phyloP scores from a whole-genome alignment of 2,888 invertebrate species.

The Mesorhabditis spiculigera region DNA sequence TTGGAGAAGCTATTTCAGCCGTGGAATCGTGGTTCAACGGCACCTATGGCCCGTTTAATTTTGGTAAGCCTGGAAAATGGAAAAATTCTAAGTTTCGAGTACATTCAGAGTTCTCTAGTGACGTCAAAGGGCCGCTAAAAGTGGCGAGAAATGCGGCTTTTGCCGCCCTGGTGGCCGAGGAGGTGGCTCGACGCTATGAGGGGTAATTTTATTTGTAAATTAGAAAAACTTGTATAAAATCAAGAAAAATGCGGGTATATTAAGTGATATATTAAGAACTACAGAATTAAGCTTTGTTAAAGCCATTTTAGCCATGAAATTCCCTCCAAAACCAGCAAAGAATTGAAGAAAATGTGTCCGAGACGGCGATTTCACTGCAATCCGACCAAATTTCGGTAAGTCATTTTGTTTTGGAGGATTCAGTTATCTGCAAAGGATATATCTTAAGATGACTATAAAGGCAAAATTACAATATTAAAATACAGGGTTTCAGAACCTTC shows the following conservation, averaged over 20 bases:
- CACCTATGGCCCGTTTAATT: not conserved
- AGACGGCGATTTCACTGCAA: not conserved
- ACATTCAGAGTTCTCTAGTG: not conserved
- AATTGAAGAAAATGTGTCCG: not conserved
- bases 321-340: not conserved
- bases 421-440: no score
- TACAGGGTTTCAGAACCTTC: not conserved
- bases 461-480: no score
- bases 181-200: not conserved
- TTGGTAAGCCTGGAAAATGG: no score
- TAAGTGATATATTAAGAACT: not conserved
- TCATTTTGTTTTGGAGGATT: no score
- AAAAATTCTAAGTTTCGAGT: no score
- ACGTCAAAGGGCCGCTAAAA: not conserved
- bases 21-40: not conserved
- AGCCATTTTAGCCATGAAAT: not conserved
- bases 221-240: not conserved
- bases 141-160: not conserved
- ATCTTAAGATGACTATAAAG: no score
- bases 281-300: no score
- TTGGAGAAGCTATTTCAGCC: not conserved
- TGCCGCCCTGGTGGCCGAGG: constrained; percentile 1
- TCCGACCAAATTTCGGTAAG: not conserved
- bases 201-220: not conserved
- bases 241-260: not conserved